These are phyloP conservation scores for Drosophila quadrilineata DNA, from an alignment of 1,140 invertebrate species.

Conservation along the genomic window DNA sequence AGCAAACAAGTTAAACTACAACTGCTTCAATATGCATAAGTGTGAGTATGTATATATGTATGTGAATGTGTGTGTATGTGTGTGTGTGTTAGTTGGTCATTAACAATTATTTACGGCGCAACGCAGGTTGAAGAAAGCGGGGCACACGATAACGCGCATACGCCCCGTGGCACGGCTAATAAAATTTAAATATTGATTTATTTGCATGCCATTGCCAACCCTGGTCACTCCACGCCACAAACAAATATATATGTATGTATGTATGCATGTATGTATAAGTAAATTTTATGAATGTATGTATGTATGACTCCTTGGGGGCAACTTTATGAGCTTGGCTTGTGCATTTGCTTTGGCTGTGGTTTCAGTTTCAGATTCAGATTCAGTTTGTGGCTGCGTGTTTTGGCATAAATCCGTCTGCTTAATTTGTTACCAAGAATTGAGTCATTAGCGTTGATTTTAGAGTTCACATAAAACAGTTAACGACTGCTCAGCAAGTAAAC, in stretches of 20 bases:
- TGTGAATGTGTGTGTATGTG: conserved; percentile 13
- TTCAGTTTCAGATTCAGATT: too few relatives aligned
- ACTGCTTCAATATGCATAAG: too few relatives aligned
- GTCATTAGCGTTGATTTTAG: conserved; percentile 67
- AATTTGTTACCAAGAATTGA: conserved; percentile 52
- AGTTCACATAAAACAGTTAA: conserved; percentile 54
- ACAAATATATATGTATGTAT: too few relatives aligned
- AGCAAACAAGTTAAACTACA: conserved; percentile 47
- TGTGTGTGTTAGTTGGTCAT: conserved; percentile 47
- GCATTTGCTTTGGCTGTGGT: conserved; percentile 39
- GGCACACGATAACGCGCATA: conserved; percentile 47
- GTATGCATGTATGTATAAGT: too few relatives aligned
- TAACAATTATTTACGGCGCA: conserved; percentile 65
- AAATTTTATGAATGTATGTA: too few relatives aligned
- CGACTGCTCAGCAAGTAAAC: conserved; percentile 18
- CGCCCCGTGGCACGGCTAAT: conserved; percentile 52
- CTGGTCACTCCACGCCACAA: too few relatives aligned
- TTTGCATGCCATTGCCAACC: conserved; percentile 27
- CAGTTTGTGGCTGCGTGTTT: too few relatives aligned
- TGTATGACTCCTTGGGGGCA: conserved; percentile 30
- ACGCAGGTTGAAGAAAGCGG: background rate
- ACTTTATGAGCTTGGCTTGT: conserved; percentile 41
- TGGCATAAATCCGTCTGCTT: conserved; percentile 50
- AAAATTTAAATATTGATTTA: conserved; percentile 75
- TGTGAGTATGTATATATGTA: too few relatives aligned